A percentile compares a stretch with the other conserved stretches of the same genome.
These are phyloP conservation scores for Eremophila alpestris DNA, from an alignment of 2,797 vertebrate genomes.

Conservation along the genomic window DNA sequence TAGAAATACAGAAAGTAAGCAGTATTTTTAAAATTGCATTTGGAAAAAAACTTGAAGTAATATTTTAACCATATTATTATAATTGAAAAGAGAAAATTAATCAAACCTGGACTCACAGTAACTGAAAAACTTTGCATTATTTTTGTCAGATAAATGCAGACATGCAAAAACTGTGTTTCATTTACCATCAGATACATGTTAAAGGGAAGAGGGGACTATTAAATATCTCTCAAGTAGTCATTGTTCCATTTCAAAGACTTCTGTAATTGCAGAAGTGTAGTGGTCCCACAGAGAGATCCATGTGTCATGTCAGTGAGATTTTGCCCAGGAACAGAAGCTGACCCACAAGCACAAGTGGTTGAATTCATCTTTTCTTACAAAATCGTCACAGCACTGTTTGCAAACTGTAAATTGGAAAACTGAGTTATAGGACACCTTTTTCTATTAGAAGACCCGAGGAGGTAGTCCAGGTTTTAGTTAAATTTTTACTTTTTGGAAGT, in stretches of 20 bases:
- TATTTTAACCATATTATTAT: neutral
- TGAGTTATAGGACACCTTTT: neutral
- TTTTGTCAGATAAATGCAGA: neutral
- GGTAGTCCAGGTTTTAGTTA: neutral
- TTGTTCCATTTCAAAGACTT: neutral
- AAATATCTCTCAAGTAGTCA: neutral
- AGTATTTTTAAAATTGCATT: neutral
- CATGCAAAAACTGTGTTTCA: neutral
- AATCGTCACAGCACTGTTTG: neutral
- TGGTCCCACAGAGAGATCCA: neutral
- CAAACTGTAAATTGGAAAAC: neutral
- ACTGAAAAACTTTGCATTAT: neutral
- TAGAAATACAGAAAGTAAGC: neutral
- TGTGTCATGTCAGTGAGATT: neutral
- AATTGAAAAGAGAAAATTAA: neutral
- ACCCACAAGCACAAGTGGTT: neutral
- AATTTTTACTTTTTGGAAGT: conserved; percentile 46
- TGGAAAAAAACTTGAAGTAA: neutral
- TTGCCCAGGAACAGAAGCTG: neutral
- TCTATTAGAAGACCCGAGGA: rapidly evolving
- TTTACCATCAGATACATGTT: neutral
- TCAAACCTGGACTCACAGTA: neutral
- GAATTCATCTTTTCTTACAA: neutral
- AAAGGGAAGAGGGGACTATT: neutral
- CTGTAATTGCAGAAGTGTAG: neutral